Evolutionary conservation across 92 coral and sea anemone species (phyloP), one percentile per base, ranked within the genome.

Genomic region (Plumapathes pennacea): DNA sequence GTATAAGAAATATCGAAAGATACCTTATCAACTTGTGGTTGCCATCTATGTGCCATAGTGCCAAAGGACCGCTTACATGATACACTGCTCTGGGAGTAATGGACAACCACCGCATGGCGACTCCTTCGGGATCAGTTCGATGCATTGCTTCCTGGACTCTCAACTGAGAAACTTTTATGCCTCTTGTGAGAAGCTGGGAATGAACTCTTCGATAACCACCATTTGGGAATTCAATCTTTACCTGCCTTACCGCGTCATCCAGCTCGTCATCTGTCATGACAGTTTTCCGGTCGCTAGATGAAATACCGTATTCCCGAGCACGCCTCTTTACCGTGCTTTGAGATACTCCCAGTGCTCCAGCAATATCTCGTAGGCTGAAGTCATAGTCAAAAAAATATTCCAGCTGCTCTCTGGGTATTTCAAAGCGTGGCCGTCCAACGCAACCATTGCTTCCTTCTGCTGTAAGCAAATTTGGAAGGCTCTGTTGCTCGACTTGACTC

Each of bases 31-130:
- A 31, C 44, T 73, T 62, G 57, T 77, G 84, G 42, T 77, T 66
- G 15, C 83, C 83, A 50, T 57, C 76, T 58, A 67, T 60, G 31
- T 77, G 84, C 84, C 82, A 64, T 15, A 66, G 33, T 15, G 83
- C 75, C 41, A 76, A 30, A 6, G 78, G 85, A 25, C 73, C 78
- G 45, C 72, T 60, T 2, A 69, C 73, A 32, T 43, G n/a, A 46
- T 69, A 78, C 51, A 30, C 59, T 30, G 66, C 71, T 28, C 85
- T 78, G 14, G 85, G 79, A 9, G 79, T 78, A n/a, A 70, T 21
- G 4, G 48, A 38, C 19, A 78, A 38, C 85, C 85, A 78, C 55
- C 74, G 61, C 50, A 28, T 42, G 22, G 74, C 80, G 15, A 62
- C 67, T 10, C 85, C 74, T 23, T 70, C 68, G 4, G 74, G 85